phyloP scores from a whole-genome alignment of 2,113 vertebrate species.

The Tyto alba region DNA sequence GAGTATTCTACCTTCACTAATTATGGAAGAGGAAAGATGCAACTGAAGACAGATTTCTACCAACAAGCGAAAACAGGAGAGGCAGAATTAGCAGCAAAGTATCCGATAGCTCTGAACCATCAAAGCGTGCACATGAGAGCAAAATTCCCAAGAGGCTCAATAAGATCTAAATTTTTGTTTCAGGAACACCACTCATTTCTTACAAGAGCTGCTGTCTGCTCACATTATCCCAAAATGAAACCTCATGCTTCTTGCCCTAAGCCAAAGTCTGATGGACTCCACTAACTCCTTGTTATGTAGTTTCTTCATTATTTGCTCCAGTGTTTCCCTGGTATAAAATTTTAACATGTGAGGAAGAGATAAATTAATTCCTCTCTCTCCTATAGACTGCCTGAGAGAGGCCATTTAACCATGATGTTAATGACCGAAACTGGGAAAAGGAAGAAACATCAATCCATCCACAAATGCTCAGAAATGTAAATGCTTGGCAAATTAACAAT shows the following conservation, averaged over 20 bases:
- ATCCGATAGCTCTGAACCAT: background rate
- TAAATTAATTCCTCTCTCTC: background rate
- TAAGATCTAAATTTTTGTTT: background rate
- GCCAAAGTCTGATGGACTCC: background rate
- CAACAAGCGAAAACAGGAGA: background rate
- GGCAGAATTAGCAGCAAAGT: background rate
- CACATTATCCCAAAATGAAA: background rate
- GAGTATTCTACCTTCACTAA: background rate
- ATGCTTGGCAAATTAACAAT: background rate
- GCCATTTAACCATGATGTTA: background rate
- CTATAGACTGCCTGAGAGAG: background rate
- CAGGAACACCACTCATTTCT: background rate
- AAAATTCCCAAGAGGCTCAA: background rate
- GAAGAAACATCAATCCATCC: background rate
- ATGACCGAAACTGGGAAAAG: rapidly evolving
- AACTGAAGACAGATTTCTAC: background rate
- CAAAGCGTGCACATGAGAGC: background rate
- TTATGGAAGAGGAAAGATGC: background rate
- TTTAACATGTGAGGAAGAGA: background rate
- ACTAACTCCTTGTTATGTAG: background rate
- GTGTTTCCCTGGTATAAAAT: background rate
- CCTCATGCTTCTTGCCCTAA: background rate
- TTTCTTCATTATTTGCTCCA: background rate
- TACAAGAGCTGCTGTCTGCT: background rate
- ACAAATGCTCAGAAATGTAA: background rate